These are phyloP conservation scores for Argyresthia goedartella DNA, from an alignment of 2,888 invertebrate genomes.

Conservation along the genomic window DNA sequence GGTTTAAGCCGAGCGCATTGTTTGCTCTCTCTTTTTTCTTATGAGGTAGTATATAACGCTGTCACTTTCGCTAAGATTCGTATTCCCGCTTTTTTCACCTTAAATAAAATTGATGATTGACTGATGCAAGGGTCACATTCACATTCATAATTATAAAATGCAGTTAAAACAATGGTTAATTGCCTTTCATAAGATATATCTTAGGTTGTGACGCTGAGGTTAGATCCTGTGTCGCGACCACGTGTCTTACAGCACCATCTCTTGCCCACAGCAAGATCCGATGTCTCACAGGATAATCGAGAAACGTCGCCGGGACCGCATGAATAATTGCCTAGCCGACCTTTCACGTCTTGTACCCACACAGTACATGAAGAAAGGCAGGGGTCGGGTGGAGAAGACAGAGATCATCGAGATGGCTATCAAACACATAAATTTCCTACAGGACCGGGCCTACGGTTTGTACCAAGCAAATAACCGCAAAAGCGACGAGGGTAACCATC, in stretches of 20 bases:
- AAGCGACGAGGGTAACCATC: constrained; percentile 15
- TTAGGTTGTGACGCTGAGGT: no score
- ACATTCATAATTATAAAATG: no score
- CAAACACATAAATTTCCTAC: constrained; percentile 91
- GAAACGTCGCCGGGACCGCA: constrained; percentile 93
- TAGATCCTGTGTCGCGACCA: not conserved
- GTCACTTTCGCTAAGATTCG: no score
- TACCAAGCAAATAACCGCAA: constrained; percentile 19
- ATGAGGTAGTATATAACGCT: no score
- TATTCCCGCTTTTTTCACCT: no score
- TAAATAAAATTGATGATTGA: no score
- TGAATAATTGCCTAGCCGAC: constrained; percentile 97
- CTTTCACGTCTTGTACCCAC: constrained; percentile 93
- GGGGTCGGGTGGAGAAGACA: constrained; percentile 96
- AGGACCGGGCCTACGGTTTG: constrained; percentile 73
- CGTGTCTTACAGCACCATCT: not conserved
- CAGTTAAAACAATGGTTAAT: no score
- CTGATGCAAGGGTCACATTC: no score
- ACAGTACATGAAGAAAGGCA: constrained; percentile 93
- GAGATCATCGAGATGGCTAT: constrained; percentile 99
- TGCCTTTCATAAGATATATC: no score
- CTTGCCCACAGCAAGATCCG: constrained; percentile 86
- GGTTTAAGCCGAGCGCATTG: no score
- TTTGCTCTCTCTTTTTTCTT: no score
- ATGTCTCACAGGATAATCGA: constrained; percentile 98